Base-by-base conservation (phyloP, 2,113 vertebrate species). In the Anseranas semipalmata region DNA sequence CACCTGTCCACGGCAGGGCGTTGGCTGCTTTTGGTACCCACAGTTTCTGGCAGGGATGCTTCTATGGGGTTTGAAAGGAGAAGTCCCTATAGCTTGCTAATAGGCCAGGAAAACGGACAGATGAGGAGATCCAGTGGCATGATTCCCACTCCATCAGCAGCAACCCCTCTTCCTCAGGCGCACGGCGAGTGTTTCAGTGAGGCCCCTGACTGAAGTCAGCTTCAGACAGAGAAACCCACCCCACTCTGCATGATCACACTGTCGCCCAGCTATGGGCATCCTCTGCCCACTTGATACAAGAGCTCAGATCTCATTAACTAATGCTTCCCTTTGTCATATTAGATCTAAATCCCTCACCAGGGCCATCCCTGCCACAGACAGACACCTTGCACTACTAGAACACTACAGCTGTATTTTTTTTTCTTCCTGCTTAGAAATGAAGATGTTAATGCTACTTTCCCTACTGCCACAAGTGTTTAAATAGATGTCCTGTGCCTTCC, bases 41-140 rank as follows among this genome's bases (percentile, higher is more conserved):
- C 2, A 0, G 25, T 62, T 87, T 92, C 81, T 76, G 78, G 35
- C 62, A 77, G 71, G 67, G 82, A 58, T 82, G 48, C 21, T 68
- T 60, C 65, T 78, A 48, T 48, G 35, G 90, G 37, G 60, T 83
- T 88, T 80, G 67, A 74, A 74, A 93, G 83, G 68, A 46, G 75
- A 88, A 91, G 85, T 70, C 71, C 55, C 53, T 20, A 13, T 35
- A 52, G 24, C 41, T 84, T 77, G 86, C 50, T 86, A 89, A 63
- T 48, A 53, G 79, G 27, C 72, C 76, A 41, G 41, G 63, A 68
- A 67, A 84, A 80, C 2, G 28, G 55, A 50, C 28, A 74, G 79
- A 53, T 62, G 37, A 67, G 85, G 67, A 83, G n/a, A 58, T 86
- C 39, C 59, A 58, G 83, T 62, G 60, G 28, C 59, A 37, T 1